Conservation (phyloP, 2,113 vertebrate genomes). For the Phaetusa simplex region DNA sequence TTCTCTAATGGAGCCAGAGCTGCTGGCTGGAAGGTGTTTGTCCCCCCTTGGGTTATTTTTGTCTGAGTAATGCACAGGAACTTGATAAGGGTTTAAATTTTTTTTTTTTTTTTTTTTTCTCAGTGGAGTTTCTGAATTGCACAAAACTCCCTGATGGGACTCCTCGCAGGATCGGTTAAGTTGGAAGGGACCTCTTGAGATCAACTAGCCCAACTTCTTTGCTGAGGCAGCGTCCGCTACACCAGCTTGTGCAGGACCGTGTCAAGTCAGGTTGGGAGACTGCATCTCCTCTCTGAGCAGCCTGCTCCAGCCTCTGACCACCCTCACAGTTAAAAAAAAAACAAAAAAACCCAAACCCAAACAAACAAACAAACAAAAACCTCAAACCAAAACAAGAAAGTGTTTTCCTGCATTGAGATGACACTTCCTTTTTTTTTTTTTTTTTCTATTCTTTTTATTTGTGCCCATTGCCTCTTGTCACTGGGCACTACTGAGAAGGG, state of each 20-base stretch:
- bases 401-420: neutral
- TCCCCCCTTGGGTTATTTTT: neutral
- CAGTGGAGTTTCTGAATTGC: neutral
- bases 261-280: neutral
- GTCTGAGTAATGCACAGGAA: neutral
- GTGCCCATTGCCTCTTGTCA: neutral
- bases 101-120: neutral
- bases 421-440: neutral
- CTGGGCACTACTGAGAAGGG: neutral
- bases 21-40: neutral
- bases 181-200: neutral
- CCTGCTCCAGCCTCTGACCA: neutral
- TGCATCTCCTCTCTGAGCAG: neutral
- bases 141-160: accelerated
- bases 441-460: too few relatives aligned
- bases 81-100: neutral
- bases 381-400: neutral
- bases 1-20: neutral
- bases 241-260: neutral
- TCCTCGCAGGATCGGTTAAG: neutral
- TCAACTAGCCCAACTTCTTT: accelerated
- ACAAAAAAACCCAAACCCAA: neutral
- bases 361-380: neutral
- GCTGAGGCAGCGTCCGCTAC: neutral
- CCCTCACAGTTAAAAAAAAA: neutral